phyloP scores from a whole-genome alignment of 2,113 vertebrate species.

The Lasiurus borealis region DNA sequence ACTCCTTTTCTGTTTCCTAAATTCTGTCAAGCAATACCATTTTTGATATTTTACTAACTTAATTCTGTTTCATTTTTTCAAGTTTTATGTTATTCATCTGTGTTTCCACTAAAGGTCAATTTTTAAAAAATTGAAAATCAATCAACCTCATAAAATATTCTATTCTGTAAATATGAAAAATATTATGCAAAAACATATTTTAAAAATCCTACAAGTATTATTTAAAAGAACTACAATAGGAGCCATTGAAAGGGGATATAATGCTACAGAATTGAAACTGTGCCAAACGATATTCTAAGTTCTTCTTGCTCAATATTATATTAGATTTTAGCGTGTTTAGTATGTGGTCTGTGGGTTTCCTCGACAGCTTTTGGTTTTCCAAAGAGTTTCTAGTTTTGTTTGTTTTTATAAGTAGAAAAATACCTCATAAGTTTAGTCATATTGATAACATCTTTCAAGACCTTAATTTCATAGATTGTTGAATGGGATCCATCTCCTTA shows the following conservation, averaged over 20 bases:
- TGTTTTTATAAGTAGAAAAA: conserved; percentile 7
- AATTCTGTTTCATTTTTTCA: neutral
- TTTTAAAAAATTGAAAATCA: conserved; percentile 13
- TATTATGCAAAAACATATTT: neutral
- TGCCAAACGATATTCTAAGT: neutral
- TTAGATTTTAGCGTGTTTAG: neutral
- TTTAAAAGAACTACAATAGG: neutral
- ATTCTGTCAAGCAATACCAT: neutral
- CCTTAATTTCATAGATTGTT: neutral
- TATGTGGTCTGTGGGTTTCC: neutral
- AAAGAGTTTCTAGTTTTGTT: conserved; percentile 32
- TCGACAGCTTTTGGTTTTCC: neutral
- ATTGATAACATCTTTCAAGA: conserved; percentile 10
- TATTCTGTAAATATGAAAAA: neutral
- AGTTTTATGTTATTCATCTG: neutral
- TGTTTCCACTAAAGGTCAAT: neutral
- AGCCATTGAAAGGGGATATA: neutral
- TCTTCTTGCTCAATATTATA: conserved; percentile 48
- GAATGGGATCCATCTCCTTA: neutral
- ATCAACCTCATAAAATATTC: neutral
- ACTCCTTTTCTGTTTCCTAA: neutral
- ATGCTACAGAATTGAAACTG: neutral
- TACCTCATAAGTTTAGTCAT: neutral
- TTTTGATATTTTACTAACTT: conserved; percentile 17
- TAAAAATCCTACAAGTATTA: neutral